Base-by-base conservation (phyloP, 2,888 invertebrate species). In the Volucella inanis region DNA sequence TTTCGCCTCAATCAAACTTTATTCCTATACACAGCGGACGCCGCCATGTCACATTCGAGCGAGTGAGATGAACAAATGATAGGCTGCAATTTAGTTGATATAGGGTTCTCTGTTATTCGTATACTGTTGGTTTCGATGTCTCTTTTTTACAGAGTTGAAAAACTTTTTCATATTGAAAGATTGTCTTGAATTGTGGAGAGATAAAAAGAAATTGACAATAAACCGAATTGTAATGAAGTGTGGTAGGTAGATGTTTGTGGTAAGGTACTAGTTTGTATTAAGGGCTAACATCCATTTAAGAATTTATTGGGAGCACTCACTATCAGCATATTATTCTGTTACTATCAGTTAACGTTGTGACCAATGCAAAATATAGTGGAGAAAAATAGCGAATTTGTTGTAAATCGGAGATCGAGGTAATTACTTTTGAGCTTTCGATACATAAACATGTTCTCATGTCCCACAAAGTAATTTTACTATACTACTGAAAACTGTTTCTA, bases 11-110 rank as follows among this genome's bases (percentile, higher is more conserved):
- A 62, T 81, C 76, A 72, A 77, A 85, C 85, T 85, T 85, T 85
- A 72, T 85, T 77, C 81, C 81, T 85, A 81, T 72, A 81, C 85
- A 85, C 81, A 81, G 85, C 76, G 68, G 81, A 85, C 85, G 85
- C 85, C 85, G 85, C 85, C 85, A 85, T 85, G 85, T 85, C 85
- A 85, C 85, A 85, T 85, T 85, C n/a, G 85, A 67, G 67, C n/a
- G 68, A 85, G 57, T 62, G 81, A 77, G 81, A 85, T 76, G 62
- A n/a, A 76, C 22, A 54, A 75, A 64, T 75, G 78, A 70, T 18
- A 38, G 41, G 59, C 62, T 75, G 52, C n/a, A 38, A 52, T 47
- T 11, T 45, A 15, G 1, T 22, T 6, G n/a, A 12, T 84, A 64
- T 62, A 15, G 57, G 47, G 52, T 54, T 41, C 14, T 76, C 70